A percentile compares a stretch with the other conserved stretches of the same genome.
Evolutionary conservation across 2,113 vertebrate genomes (phyloP).

Genomic region (Spilogale gracilis): DNA sequence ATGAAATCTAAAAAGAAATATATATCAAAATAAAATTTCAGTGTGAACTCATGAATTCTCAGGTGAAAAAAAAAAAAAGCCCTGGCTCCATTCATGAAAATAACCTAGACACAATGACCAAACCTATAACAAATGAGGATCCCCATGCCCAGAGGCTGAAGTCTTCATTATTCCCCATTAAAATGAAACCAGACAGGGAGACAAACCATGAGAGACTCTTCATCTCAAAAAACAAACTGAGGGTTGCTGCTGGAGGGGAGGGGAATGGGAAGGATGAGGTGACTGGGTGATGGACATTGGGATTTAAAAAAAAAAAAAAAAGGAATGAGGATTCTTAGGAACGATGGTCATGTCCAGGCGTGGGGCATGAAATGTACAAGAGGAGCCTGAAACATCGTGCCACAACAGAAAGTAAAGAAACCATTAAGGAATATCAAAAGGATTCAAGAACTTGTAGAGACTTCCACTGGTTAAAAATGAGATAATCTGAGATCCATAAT

Average conservation of each 20-base stretch:
- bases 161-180: background rate
- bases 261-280: too few relatives aligned
- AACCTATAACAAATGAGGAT: background rate
- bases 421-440: background rate
- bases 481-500: background rate
- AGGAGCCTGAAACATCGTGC: background rate
- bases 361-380: background rate
- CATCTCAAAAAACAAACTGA: too few relatives aligned
- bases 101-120: background rate
- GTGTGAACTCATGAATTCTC: background rate
- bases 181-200: background rate
- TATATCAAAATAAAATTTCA: background rate
- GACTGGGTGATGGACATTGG: too few relatives aligned
- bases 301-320: too few relatives aligned
- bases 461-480: background rate
- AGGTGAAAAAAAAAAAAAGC: background rate
- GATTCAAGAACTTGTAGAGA: background rate
- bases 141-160: too few relatives aligned
- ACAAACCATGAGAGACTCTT: too few relatives aligned
- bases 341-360: background rate
- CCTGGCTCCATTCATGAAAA: background rate
- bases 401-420: conserved; percentile 1
- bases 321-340: background rate
- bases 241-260: too few relatives aligned
- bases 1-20: background rate